Conservation (phyloP, 1,140 invertebrate genomes). For the Doryteuthis pealeii region DNA sequence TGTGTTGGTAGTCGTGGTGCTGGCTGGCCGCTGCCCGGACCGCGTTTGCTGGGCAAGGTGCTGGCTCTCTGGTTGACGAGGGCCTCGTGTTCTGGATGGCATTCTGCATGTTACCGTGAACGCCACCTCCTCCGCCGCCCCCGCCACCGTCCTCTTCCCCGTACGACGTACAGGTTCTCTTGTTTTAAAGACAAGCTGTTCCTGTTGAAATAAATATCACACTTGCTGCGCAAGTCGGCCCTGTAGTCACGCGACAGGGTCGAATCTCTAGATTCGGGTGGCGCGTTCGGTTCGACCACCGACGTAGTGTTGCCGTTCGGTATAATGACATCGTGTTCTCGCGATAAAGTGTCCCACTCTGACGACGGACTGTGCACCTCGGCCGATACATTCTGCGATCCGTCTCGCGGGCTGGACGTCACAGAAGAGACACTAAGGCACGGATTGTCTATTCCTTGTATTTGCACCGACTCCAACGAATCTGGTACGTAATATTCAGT, state of each 20-base stretch:
- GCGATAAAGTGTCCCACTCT: neutral
- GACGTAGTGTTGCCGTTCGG: neutral
- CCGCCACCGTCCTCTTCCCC: constrained; percentile 13
- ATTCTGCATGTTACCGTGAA: constrained; percentile 10
- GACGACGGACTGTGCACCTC: constrained; percentile 24
- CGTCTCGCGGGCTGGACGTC: constrained; percentile 17
- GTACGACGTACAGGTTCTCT: neutral
- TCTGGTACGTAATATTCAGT: neutral
- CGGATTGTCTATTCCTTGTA: constrained; percentile 17
- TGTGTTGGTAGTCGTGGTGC: too few relatives aligned
- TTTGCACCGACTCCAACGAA: neutral
- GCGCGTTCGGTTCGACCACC: neutral
- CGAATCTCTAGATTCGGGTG: constrained; percentile 7
- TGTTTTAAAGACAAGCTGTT: neutral
- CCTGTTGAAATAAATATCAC: constrained; percentile 23
- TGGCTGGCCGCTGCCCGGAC: neutral
- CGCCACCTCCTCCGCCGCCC: constrained; percentile 16
- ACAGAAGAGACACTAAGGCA: constrained; percentile 15
- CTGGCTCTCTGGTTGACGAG: constrained; percentile 16
- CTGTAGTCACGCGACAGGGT: constrained; percentile 25
- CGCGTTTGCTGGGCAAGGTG: neutral
- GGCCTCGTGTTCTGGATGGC: constrained; percentile 16
- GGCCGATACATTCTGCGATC: constrained; percentile 27
- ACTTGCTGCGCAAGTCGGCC: constrained; percentile 31
- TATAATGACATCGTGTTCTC: neutral